Base-by-base conservation (phyloP, 2,113 vertebrate genomes). In the Synchiropus splendidus region DNA sequence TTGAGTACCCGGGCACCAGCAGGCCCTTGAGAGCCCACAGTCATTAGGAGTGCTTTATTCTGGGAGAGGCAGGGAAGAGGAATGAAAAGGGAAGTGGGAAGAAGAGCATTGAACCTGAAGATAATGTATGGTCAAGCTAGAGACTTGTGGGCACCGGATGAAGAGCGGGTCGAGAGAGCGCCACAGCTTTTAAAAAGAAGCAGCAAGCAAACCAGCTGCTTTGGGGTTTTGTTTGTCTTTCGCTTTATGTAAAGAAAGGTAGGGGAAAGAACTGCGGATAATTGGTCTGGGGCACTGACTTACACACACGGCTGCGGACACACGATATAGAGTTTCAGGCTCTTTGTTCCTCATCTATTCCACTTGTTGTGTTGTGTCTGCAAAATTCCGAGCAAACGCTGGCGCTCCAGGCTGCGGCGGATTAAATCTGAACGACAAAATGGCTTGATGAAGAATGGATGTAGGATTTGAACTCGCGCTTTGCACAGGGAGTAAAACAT, bases 31-130 rank as follows among this genome's bases (percentile, higher is more conserved):
- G 74, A 65, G 71, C 75, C 74, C 65, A 78, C 61, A 57, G 80
- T 85, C 78, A 82, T 89, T 88, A 89, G 87, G 75, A 81, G 63
- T 62, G 79, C 83, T 88, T 89, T 89, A 86, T 85, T 72, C 84
- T 77, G 56, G 54, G 67, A 62, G 78, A 68, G 64, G 68, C 48
- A 51, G 59, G 54, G 58, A 54, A 58, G 61, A 58, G 54, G 54
- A 52, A 49, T 49, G 52, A 59, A 18, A 48, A 60, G 57, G 61
- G 21, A 61, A 61, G 70, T 61, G 32, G 67, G 68, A 72, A 74
- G 75, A 70, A 56, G 63, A 69, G 70, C 50, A 65, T 61, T 72
- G 68, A 74, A 60, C 36, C 50, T 67, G 61, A 58, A 68, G 67
- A 79, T 74, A 77, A 75, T 75, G 61, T 74, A 60, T 64, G 75